Evolutionary conservation across 2,888 invertebrate species (phyloP), one percentile per base, ranked within the genome.

Genomic region (Aleiodes alternator): DNA sequence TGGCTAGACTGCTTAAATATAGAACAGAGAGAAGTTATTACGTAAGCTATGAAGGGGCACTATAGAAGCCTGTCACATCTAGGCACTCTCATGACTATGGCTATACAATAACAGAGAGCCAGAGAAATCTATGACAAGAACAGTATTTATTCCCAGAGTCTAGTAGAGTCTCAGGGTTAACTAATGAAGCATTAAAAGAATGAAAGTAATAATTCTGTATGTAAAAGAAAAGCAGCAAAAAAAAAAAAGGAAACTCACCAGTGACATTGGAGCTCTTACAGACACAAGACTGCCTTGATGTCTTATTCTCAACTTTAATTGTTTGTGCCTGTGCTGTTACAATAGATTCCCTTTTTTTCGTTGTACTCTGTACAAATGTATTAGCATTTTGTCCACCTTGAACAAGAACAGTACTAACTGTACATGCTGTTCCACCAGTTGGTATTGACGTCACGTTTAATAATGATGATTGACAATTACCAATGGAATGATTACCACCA

Each of bases 381-480:
- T 76, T 81, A 51, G 78, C 77, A n/a, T 81, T 79, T 73, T 83
- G 84, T 56, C 83, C 81, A 48, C 83, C 86, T 79, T 86, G 87
- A 51, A 87, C 79, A 76, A 87, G 78, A 79, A 84, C 79, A 56
- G 83, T 80, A 59, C 81, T 82, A 75, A 84, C 82, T 77, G 82
- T 80, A 79, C 82, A 85, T 64, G 80, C 82, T 61, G 84, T 83
- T 69, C 84, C 82, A 69, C 83, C 86, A 74, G 81, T 85, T 48
- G 84, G 83, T 69, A 85, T 84, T 70, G 85, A 85, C 75, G 85
- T 83, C 68, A 85, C 84, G 78, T 84, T 86, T 78, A 85, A 81
- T 76, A 85, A 83, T 86, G 90, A 84, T 86, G 90, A 84, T 88
- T 90, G 82, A 91, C 90, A 83, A 71, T 76, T 79, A 84, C 82